A percentile compares a stretch with the other conserved stretches of the same genome.
Conservation (phyloP, 1,140 invertebrate species). For the Onthophagus taurus region DNA sequence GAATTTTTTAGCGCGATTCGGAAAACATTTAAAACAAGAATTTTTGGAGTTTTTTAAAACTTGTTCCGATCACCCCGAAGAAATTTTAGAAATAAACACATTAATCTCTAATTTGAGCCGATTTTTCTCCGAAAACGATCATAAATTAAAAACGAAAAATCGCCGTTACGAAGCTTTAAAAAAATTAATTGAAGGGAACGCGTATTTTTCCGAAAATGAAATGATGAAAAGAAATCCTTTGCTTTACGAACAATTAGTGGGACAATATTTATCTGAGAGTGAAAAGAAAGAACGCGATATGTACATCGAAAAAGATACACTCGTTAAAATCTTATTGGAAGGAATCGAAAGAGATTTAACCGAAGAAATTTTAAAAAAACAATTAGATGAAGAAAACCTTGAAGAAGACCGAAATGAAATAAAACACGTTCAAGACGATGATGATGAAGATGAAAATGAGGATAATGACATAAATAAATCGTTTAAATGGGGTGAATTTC, state of each 20-base stretch:
- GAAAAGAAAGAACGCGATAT: slow-evolving; percentile 58
- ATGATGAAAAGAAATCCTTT: slow-evolving; percentile 88
- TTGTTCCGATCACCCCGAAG: slow-evolving; percentile 28
- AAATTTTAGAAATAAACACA: slow-evolving; percentile 50
- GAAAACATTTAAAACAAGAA: slow-evolving; percentile 54
- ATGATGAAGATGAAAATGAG: slow-evolving; percentile 34
- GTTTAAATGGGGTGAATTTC: background rate
- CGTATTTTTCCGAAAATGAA: slow-evolving; percentile 83
- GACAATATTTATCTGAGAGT: slow-evolving; percentile 68
- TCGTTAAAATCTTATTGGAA: slow-evolving; percentile 59
- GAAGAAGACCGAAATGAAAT: slow-evolving; percentile 38
- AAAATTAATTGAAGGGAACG: slow-evolving; percentile 56
- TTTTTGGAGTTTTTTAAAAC: slow-evolving; percentile 60
- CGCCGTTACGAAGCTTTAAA: slow-evolving; percentile 74
- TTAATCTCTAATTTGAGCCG: slow-evolving; percentile 49
- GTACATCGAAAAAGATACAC: slow-evolving; percentile 46
- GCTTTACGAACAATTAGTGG: slow-evolving; percentile 80
- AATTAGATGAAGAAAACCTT: slow-evolving; percentile 53
- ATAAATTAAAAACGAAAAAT: slow-evolving; percentile 60
- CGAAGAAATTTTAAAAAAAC: slow-evolving; percentile 50
- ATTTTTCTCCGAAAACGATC: slow-evolving; percentile 42
- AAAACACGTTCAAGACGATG: slow-evolving; percentile 39
- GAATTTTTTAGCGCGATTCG: slow-evolving; percentile 67
- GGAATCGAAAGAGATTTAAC: slow-evolving; percentile 53
- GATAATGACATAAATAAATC: background rate